Base-by-base conservation (phyloP, 2,113 vertebrate genomes). In the Ploceus nigricollis region DNA sequence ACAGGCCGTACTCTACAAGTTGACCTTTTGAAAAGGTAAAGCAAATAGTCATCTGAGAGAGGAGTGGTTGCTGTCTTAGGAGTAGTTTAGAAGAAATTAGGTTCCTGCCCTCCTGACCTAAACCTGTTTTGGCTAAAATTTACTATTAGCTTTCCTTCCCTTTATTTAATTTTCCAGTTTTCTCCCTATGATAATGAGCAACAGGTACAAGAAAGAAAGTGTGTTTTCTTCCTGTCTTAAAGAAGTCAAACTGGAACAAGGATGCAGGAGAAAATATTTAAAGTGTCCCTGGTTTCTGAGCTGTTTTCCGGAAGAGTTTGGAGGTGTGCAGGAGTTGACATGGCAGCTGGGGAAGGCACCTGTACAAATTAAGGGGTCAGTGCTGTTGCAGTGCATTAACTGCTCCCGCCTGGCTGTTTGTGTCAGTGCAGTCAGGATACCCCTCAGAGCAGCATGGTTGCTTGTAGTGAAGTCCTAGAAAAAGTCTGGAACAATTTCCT, bases 21-120 rank as follows among this genome's bases (percentile, higher is more conserved):
- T 93, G 82, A 90, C 76, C 71, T 93, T 96, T 89, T 86, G 47
- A 64, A 94, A 92, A 88, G 35, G 35, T 92, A 48, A 53, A 92
- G 82, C 71, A 86, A 90, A 90, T 51, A 96, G 42, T 83, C n/a
- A 50, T 87, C 61, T 90, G 87, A 88, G 33, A 39, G 37, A 77
- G 66, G 24, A 85, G 57, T 22, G 45, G 25, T 58, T 93, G 39
- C 66, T 86, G 2, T 69, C 37, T 88, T 78, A 58, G 28, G 35
- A 33, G 9, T 69, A 58, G 47, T 45, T 53, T 58, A 61, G 45
- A 56, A 69, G 71, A 87, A 63, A 31, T 6, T 5, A 42, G 12
- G 6, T 77, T 83, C 56, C 44, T 82, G 48, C n/a, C 9, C 4
- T 80, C 27, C 54, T 81, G 58, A 60, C 47, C 19, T 10, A 63